Evolutionary conservation across 2,797 vertebrate species (phyloP).

Genomic region (Onychomys torridus): DNA sequence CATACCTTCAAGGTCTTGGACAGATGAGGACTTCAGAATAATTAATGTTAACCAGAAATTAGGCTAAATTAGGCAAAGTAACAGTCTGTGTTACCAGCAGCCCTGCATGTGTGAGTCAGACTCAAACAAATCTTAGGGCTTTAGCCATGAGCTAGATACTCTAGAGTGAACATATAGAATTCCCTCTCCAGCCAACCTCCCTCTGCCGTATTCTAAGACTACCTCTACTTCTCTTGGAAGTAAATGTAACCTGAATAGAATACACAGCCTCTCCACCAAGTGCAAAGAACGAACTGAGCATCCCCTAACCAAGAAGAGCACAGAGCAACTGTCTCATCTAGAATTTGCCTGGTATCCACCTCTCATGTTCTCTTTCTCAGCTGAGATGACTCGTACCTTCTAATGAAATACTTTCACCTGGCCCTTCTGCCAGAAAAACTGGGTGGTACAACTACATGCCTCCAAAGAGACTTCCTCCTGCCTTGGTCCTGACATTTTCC

Average conservation of each 20-base stretch:
- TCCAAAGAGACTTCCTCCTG: neutral
- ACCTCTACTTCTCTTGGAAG: neutral
- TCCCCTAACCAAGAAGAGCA: neutral
- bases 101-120: neutral
- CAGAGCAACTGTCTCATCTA: neutral
- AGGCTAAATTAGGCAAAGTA: neutral
- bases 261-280: neutral
- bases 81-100: neutral
- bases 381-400: neutral
- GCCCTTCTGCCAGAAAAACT: neutral
- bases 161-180: neutral
- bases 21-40: neutral
- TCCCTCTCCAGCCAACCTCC: neutral
- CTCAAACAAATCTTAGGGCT: neutral
- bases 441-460: neutral
- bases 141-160: neutral
- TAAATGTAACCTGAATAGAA: neutral
- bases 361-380: neutral
- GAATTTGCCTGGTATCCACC: neutral
- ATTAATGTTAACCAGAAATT: neutral
- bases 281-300: neutral
- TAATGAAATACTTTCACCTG: neutral
- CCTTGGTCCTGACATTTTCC: neutral
- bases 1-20: neutral
- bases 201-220: neutral